Conservation (phyloP, 37 sponge, comb jelly and placozoan genomes). For the Beroe ovata region DNA sequence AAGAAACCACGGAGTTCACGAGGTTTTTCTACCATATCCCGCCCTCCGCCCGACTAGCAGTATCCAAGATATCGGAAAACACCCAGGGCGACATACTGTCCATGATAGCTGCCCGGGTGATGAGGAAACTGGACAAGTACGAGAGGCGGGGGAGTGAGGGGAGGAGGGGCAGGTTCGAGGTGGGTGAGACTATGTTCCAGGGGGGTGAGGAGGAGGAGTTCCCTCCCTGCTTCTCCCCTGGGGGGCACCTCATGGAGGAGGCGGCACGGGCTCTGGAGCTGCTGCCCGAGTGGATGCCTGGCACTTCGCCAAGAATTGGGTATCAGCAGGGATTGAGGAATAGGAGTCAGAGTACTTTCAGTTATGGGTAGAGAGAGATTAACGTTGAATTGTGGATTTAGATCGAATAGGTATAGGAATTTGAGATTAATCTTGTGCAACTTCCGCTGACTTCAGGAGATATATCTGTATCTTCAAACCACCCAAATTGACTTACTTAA, state of each 20-base stretch:
- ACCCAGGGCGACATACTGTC: conserved; percentile 24
- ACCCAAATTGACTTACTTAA: too few species aligned
- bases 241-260: background rate
- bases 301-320: background rate
- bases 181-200: background rate
- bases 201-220: background rate
- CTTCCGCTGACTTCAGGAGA: too few species aligned
- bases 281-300: background rate
- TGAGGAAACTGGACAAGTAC: conserved; percentile 16
- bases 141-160: background rate
- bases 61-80: conserved; percentile 30
- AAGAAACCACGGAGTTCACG: conserved; percentile 2
- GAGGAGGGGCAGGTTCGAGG: background rate
- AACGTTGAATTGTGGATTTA: too few species aligned
- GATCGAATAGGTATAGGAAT: too few species aligned
- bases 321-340: background rate
- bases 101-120: background rate
- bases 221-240: background rate
- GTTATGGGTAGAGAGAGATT: background rate
- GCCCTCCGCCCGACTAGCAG: conserved; percentile 17
- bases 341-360: background rate
- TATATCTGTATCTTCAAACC: too few species aligned
- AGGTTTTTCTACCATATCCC: conserved; percentile 9
- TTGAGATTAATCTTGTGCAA: too few species aligned
- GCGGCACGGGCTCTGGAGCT: background rate